phyloP scores from a whole-genome alignment of 2,888 invertebrate species.

The Lamproptera curius region DNA sequence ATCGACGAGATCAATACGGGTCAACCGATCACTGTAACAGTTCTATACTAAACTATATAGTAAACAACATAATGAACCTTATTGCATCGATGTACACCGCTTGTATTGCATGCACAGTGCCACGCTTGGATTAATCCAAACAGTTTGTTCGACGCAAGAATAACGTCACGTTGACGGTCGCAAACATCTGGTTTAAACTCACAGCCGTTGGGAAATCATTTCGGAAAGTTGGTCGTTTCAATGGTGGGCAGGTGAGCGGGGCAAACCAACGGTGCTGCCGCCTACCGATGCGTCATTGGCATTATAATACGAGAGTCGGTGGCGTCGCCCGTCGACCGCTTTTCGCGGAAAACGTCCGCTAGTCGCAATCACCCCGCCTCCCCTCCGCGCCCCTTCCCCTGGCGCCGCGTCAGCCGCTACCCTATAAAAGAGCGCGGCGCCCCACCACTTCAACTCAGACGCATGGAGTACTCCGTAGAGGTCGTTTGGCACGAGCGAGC shows the following conservation, averaged over 20 bases:
- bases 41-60: neutral
- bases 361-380: constrained; percentile 39
- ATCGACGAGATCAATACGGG: constrained; percentile 53
- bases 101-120: neutral
- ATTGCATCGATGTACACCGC: neutral
- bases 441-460: constrained; percentile 76
- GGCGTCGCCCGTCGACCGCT: constrained; percentile 56
- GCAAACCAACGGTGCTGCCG: constrained; percentile 55
- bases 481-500: constrained; percentile 80
- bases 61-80: neutral
- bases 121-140: no score
- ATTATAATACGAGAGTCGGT: constrained; percentile 54
- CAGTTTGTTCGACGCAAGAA: constrained; percentile 35
- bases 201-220: constrained; percentile 38
- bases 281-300: constrained; percentile 60
- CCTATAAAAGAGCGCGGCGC: constrained; percentile 69
- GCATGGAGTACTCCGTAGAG: constrained; percentile 80
- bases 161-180: constrained; percentile 24
- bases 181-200: constrained; percentile 36
- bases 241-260: constrained; percentile 38
- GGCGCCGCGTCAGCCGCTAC: constrained; percentile 59
- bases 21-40: constrained; percentile 8
- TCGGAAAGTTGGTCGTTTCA: constrained; percentile 31
- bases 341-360: constrained; percentile 74
- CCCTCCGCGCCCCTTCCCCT: constrained; percentile 35